Evolutionary conservation across 2,888 invertebrate genomes (phyloP), one percentile per base, ranked within the genome.

Genomic region (Hydraecia micacea): DNA sequence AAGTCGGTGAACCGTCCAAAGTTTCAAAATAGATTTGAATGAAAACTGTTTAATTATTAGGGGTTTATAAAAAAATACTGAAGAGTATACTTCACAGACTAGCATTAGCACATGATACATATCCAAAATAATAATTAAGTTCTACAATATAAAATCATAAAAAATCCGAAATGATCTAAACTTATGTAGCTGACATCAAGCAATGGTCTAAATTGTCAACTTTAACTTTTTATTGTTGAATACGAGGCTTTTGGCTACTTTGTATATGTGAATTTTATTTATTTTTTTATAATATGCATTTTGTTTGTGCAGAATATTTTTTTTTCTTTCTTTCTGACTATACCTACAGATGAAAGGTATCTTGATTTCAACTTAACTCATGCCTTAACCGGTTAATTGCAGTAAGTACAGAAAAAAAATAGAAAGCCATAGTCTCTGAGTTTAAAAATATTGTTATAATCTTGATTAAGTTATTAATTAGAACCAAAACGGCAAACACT

Each of bases 401-500:
- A 42, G 11, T 11, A 42, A 42, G 42, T 11, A 11, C 42, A 42
- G n/a, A 7, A 13, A 42, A 42, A 11, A 42, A 42, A 13, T 42
- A 42, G 13, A 42, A 42, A 13, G 42, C 42, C 42, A 42, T 42
- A 13, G 42, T 42, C 11, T 42, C 11, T 13, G 8, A 32, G 5
- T 25, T 25, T 49, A 2, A 49, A 42, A 36, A 18, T 36, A n/a
- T 52, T 5, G 21, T 18, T 21, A 25, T 9, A 36, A n/a, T 36
- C 52, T 52, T 52, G 52, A 25, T 18, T 5, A 46, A n/a, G 15
- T 21, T 36, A 36, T 32, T 72, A 62, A 49, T 72, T 58, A 49
- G 15, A 72, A 49, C 36, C 15, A 42, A 58, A 39, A 71, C 11
- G 32, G n/a, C n/a, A 66, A 78, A 21, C 70, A 58, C 52, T 79